Percentiles rank a stretch among this genome's conserved stretches.
phyloP scores from a whole-genome alignment of 2,797 vertebrate species.

The Forpus xanthops region DNA sequence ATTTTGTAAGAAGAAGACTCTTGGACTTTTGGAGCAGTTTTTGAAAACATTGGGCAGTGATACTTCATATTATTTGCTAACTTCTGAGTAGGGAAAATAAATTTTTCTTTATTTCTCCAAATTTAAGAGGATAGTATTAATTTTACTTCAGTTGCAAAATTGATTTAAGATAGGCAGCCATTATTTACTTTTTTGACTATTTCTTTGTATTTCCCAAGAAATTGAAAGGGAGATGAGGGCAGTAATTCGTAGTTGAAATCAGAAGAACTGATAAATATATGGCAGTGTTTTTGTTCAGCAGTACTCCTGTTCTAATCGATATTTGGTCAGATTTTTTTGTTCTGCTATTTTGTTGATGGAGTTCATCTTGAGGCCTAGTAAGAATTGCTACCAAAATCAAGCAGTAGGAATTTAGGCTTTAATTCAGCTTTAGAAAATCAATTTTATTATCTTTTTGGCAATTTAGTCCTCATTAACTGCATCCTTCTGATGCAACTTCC shows the following conservation, averaged over 20 bases:
- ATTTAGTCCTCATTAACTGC: neutral
- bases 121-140: neutral
- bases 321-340: neutral
- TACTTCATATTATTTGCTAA: neutral
- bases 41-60: neutral
- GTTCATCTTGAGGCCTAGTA: neutral
- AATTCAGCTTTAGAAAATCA: neutral
- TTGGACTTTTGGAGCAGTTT: neutral
- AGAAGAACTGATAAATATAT: neutral
- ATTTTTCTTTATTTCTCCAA: neutral
- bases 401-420: neutral
- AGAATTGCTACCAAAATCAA: constrained; percentile 1
- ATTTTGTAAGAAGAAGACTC: neutral
- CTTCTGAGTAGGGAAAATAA: neutral
- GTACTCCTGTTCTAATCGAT: neutral
- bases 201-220: neutral
- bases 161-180: neutral
- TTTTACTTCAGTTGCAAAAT: neutral
- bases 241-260: neutral
- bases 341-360: neutral
- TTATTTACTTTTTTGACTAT: neutral
- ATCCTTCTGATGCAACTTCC: neutral
- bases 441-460: constrained; percentile 6
- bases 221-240: neutral
- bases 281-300: neutral